Base-by-base conservation (phyloP, 2,888 invertebrate genomes). In the Epinotia bilunana region DNA sequence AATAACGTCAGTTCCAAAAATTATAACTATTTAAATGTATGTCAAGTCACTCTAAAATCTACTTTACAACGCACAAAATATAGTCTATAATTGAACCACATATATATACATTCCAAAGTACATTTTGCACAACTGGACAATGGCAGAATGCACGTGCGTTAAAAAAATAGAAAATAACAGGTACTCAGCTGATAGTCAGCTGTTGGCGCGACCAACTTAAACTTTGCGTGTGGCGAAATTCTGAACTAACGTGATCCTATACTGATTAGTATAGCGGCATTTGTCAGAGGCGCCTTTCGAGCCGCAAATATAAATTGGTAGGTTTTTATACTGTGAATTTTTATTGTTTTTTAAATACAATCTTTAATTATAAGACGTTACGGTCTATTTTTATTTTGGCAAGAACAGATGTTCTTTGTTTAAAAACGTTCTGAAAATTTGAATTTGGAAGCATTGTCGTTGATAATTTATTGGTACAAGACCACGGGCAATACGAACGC, bases 131-230 rank as follows among this genome's bases (percentile, higher is more conserved):
- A 79, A 82, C 79, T 78, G 77, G 78, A 81, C 81, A 83, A 81
- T 80, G 70, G 74, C 79, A 76, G 74, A 70, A 77, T 80, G 82
- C 84, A 84, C 84, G 84, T 82, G 80, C 82, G 82, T 77, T 74
- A 70, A 83, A 82, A 79, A 78, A 80, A 81, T 80, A 65, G 60
- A 82, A 85, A 67, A 73, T 12, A 68, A 70, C 74, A 74, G 72
- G 73, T 77, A 76, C 78, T 77, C 88, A 88, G 87, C 88, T 87
- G 88, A 87, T 81, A 76, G 80, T 88, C 89, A 90, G 89, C 89
- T 89, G 89, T 87, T 86, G 72, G 33, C 73, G 76, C 72, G 67
- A 61, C 79, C 70, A 76, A 71, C 12, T 64, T 70, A 39, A 53
- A 64, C 3, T 11, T 39, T 49, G 23, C 64, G 64, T 6, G 70